Base-by-base conservation (phyloP, 2,888 invertebrate genomes). In the Sabatieria punctata region DNA sequence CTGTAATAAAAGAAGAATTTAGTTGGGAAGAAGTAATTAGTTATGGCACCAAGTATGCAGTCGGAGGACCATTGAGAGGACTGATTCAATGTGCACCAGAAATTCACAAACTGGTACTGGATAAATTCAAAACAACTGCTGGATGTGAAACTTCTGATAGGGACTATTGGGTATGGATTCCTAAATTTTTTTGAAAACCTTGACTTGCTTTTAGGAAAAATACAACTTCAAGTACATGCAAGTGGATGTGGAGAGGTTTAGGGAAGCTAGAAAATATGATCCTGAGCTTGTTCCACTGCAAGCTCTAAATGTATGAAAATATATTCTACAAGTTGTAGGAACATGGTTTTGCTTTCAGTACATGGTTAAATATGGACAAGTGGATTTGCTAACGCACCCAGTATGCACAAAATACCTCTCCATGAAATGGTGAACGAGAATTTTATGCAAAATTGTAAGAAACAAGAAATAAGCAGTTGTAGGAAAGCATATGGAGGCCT, bases 281-380 rank as follows among this genome's bases (percentile, higher is more conserved):
- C n/a, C n/a, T n/a, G n/a, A n/a, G n/a, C n/a, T 41, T 26, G 3
- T 4, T 4, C 41, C 41, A 18, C 41, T 41, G 3, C 25, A n/a
- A 3, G 27, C 26, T 3, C 25, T 41, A 4, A 41, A 41, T 18
- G 41, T 41, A n/a, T n/a, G n/a, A n/a, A n/a, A n/a, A n/a, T n/a
- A n/a, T n/a, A n/a, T n/a, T n/a, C n/a, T n/a, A n/a, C n/a, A n/a
- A n/a, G n/a, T n/a, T n/a, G n/a, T n/a, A n/a, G n/a, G n/a, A 13
- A 24, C 6, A 26, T 4, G 4, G 8, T 46, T 68, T 70, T 50
- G 27, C 18, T 49, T 49, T 2, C 66, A 85, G 85, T 82, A 82
- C 35, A 85, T 85, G 85, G 84, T 85, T 1, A 75, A 76, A n/a
- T 80, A 83, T 60, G 82, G 82, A 4, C 72, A 84, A 50, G 84